Conservation (phyloP, 2,113 vertebrate species). For the Halichoerus grypus region DNA sequence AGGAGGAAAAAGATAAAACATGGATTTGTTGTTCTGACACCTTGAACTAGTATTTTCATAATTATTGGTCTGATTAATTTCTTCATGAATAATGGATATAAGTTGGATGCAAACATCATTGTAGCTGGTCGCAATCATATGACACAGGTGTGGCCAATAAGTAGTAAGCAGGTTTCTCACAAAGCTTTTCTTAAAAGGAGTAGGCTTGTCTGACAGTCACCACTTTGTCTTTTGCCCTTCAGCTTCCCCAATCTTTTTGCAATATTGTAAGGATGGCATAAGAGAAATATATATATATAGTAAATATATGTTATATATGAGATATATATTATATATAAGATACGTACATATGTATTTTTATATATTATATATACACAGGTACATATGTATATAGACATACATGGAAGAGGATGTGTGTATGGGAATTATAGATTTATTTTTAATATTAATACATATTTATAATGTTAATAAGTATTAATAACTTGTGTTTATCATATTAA, state of each 20-base stretch:
- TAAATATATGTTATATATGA: background rate
- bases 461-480: background rate
- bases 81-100: background rate
- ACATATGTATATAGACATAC: background rate
- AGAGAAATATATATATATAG: background rate
- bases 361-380: background rate
- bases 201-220: background rate
- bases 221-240: background rate
- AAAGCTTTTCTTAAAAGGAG: background rate
- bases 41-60: background rate
- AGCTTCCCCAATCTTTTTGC: background rate
- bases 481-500: background rate
- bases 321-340: background rate
- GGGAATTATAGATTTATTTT: background rate
- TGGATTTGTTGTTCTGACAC: background rate
- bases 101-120: background rate
- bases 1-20: background rate
- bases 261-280: background rate
- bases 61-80: background rate
- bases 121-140: background rate
- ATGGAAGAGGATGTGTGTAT: background rate
- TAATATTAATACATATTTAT: background rate
- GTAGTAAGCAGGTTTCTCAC: background rate
- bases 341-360: background rate
- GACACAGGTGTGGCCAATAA: background rate